Evolutionary conservation across 2,888 invertebrate genomes (phyloP).

Genomic region (Aelia acuminata): DNA sequence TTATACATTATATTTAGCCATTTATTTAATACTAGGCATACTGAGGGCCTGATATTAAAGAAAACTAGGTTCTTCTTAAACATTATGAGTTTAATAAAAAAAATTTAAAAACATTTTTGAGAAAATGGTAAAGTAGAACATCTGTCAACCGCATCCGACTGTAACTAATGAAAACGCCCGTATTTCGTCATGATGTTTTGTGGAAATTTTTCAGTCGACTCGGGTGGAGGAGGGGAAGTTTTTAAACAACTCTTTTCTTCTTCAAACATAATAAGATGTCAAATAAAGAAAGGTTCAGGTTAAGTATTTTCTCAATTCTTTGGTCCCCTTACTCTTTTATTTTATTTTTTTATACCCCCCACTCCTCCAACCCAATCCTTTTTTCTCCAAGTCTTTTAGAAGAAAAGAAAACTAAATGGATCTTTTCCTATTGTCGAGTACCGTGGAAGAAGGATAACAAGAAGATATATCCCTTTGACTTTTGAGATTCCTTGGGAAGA

Average conservation of each 20-base stretch:
- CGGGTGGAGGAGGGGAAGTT: not conserved
- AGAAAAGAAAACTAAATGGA: constrained; percentile 38
- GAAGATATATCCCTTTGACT: not conserved
- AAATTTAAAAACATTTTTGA: too few relatives aligned
- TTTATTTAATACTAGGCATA: too few relatives aligned
- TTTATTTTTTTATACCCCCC: not conserved
- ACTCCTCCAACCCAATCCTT: too few relatives aligned
- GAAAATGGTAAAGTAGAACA: too few relatives aligned
- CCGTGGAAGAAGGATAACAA: not conserved
- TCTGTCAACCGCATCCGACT: not conserved
- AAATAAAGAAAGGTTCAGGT: constrained; percentile 38
- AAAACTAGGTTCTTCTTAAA: too few relatives aligned
- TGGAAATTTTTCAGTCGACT: not conserved
- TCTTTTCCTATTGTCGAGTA: constrained; percentile 3
- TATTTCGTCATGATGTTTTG: not conserved
- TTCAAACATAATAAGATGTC: constrained; percentile 27
- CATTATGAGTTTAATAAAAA: too few relatives aligned
- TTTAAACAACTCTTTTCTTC: constrained; percentile 23
- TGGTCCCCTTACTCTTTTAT: not conserved
- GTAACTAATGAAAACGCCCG: not conserved
- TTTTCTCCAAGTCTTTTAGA: not conserved
- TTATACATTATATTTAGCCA: too few relatives aligned
- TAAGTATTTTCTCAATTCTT: constrained; percentile 25
- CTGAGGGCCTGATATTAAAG: too few relatives aligned
- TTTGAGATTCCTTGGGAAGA: not conserved